phyloP scores from a whole-genome alignment of 2,888 invertebrate species.

The Antitype chi region DNA sequence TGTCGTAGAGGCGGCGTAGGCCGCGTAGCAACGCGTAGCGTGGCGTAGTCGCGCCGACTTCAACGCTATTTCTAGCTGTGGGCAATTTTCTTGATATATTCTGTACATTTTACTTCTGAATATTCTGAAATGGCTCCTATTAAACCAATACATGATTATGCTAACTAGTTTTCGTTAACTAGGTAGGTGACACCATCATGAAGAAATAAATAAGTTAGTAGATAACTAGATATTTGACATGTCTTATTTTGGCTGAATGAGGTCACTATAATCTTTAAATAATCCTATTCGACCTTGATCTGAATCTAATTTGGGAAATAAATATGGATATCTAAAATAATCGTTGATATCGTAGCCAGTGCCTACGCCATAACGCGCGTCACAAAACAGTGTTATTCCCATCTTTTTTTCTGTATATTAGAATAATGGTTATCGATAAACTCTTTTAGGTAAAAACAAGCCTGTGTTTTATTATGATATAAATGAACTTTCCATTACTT shows the following conservation, averaged over 20 bases:
- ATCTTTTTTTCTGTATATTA: neutral
- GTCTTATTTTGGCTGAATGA: constrained; percentile 14
- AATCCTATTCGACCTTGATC: constrained; percentile 31
- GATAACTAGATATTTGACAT: neutral
- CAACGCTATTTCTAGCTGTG: constrained; percentile 16
- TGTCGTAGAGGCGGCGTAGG: constrained; percentile 66
- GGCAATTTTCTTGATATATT: neutral
- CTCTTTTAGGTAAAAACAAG: constrained; percentile 4
- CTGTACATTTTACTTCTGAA: neutral
- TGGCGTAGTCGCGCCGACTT: constrained; percentile 20
- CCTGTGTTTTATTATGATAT: constrained; percentile 12
- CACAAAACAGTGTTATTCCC: constrained; percentile 9
- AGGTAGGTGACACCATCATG: neutral
- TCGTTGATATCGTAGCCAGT: constrained; percentile 21
- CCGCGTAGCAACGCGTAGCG: constrained; percentile 66
- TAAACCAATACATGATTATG: neutral
- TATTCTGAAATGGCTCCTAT: neutral
- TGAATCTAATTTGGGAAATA: constrained; percentile 36
- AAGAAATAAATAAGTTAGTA: constrained; percentile 2
- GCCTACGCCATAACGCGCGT: constrained; percentile 18
- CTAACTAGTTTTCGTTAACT: constrained; percentile 1
- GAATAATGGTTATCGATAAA: neutral
- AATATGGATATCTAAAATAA: constrained; percentile 13
- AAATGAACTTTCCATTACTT: constrained; percentile 34
- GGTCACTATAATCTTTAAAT: constrained; percentile 15